Evolutionary conservation across 2,888 invertebrate genomes (phyloP), one percentile per base, ranked within the genome.

Genomic region (Biston stratarius): DNA sequence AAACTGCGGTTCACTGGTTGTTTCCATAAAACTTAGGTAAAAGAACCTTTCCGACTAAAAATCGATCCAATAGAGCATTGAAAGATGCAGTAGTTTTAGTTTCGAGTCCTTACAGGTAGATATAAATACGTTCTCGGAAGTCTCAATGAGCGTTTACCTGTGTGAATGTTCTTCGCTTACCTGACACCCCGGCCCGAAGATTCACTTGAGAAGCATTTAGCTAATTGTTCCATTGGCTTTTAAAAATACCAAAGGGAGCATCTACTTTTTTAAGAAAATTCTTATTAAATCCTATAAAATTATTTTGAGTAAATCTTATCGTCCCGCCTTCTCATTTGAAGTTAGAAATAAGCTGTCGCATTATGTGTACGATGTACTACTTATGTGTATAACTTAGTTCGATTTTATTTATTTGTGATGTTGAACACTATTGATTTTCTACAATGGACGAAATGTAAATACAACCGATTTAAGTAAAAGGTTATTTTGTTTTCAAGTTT

Each of bases 371-470:
- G 83, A 83, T 90, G 88, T 90, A 91, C 90, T 87, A 86, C 83
- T 84, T 85, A 88, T 88, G 91, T 93, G 90, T 89, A 91, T 91
- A 92, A 90, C 90, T 92, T 92, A 92, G 91, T 91, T 90, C 89
- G 92, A 92, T 92, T 91, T 93, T 91, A 94, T 93, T 94, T 93
- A 94, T 94, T 94, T 93, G 93, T 93, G 92, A 94, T 94, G 92
- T 94, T 93, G 90, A 92, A 92, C 91, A 91, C 89, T 88, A 91
- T 91, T 93, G 90, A 92, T 94, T 93, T 93, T 93, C 92, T 93
- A 93, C 92, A 87, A 91, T 64, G 92, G 92, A 92, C 92, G 91
- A 92, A 91, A 91, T 94, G 94, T 94, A 94, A 94, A 94, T 94
- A 94, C 94, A 94, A 94, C 93, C 93, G 92, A 93, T 93, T 92